A percentile compares a stretch with the other conserved stretches of the same genome.
phyloP scores from a whole-genome alignment of 2,797 vertebrate genomes.

The Lateolabrax maculatus region DNA sequence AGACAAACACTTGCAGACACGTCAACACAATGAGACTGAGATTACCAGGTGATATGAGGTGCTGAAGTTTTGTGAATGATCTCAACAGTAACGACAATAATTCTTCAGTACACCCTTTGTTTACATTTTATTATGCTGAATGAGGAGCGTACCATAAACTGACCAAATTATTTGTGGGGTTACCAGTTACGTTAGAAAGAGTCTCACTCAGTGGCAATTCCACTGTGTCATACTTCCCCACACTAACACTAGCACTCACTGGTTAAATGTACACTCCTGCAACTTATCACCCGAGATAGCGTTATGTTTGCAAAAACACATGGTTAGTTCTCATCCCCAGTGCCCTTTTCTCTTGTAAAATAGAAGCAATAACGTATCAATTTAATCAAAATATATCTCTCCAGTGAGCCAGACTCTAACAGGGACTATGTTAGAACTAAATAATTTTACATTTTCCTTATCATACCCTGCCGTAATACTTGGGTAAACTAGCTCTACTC shows the following conservation, averaged over 20 bases:
- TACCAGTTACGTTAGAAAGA: not conserved
- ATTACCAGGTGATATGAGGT: not conserved
- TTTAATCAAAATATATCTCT: too few species aligned
- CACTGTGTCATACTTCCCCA: not conserved
- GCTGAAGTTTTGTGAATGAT: not conserved
- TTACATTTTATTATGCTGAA: not conserved
- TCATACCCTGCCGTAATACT: too few species aligned
- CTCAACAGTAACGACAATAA: not conserved
- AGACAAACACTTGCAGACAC: constrained; percentile 11
- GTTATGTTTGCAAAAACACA: not conserved
- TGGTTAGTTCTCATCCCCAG: not conserved
- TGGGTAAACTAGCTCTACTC: too few species aligned
- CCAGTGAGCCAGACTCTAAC: too few species aligned
- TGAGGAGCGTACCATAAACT: not conserved
- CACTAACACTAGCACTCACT: too few species aligned
- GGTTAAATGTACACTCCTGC: too few species aligned
- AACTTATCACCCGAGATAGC: not conserved
- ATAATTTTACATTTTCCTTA: too few species aligned
- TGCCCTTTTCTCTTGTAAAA: too few species aligned
- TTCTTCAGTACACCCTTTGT: not conserved
- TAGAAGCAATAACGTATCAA: too few species aligned
- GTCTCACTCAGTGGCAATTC: not conserved
- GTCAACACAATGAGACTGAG: constrained; percentile 1
- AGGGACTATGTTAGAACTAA: too few species aligned
- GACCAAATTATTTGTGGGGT: not conserved